Evolutionary conservation across 1,140 invertebrate genomes (phyloP).

Genomic region (Chymomyza costata): DNA sequence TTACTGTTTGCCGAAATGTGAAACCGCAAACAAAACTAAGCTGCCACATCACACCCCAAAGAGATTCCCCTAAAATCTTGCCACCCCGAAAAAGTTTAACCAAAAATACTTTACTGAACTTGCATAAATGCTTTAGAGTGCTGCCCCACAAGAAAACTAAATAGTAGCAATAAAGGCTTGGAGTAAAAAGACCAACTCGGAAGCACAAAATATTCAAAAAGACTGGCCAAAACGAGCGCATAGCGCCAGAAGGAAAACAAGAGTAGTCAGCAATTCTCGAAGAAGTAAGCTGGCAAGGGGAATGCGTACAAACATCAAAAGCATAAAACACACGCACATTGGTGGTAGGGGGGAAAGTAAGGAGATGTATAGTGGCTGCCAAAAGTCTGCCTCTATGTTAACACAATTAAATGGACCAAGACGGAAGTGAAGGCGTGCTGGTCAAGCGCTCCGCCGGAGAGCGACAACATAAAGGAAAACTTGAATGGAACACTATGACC

Average conservation of each 20-base stretch:
- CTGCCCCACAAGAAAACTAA: too few species aligned
- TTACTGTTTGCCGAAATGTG: constrained; percentile 62
- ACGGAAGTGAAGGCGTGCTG: background rate
- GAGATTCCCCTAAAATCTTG: background rate
- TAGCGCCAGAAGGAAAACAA: too few species aligned
- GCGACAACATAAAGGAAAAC: constrained; percentile 9
- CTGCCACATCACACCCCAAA: constrained; percentile 9
- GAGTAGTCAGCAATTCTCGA: too few species aligned
- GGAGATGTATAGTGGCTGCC: too few species aligned
- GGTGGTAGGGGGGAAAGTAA: background rate
- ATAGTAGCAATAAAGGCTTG: too few species aligned
- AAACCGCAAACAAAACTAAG: constrained; percentile 56
- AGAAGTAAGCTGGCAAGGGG: constrained; percentile 1
- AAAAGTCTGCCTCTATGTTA: constrained; percentile 33
- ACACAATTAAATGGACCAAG: constrained; percentile 58
- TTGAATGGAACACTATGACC: constrained; percentile 35
- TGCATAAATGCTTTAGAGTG: constrained; percentile 39
- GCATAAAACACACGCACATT: constrained; percentile 14
- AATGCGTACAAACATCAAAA: constrained; percentile 28
- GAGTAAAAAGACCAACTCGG: constrained; percentile 18
- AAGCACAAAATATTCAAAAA: constrained; percentile 31
- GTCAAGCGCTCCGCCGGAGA: too few species aligned
- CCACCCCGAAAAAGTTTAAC: constrained; percentile 33
- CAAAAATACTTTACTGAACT: constrained; percentile 53
- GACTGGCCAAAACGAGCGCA: constrained; percentile 8